Evolutionary conservation across 2,888 invertebrate species (phyloP), one percentile per base, ranked within the genome.

Genomic region (Pachymerium ferrugineum): DNA sequence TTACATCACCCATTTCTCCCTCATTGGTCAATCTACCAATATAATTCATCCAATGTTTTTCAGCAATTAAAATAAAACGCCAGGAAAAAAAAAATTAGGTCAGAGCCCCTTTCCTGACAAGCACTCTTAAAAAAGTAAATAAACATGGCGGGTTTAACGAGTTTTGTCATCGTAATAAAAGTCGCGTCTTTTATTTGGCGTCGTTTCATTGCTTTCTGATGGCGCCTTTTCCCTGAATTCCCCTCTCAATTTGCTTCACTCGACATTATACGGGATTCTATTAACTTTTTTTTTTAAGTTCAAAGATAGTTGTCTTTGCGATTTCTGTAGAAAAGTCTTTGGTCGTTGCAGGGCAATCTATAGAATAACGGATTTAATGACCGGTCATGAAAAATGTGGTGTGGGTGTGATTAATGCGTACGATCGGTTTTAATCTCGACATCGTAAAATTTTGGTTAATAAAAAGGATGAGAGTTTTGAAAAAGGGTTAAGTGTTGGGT

Each of bases 71-170:
- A n/a, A n/a, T n/a, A n/a, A n/a, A n/a, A n/a, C n/a, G n/a, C n/a
- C n/a, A n/a, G n/a, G n/a, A n/a, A n/a, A n/a, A n/a, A n/a, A n/a
- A n/a, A n/a, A n/a, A n/a, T n/a, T n/a, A n/a, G n/a, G n/a, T n/a
- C n/a, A n/a, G n/a, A n/a, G n/a, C n/a, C n/a, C n/a, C n/a, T n/a
- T n/a, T n/a, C n/a, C n/a, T n/a, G n/a, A n/a, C n/a, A n/a, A n/a
- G n/a, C n/a, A n/a, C n/a, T n/a, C n/a, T n/a, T n/a, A n/a, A 28
- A 28, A 62, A 62, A 62, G 62, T 19, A 62, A 62, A 62, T 62
- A 62, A 62, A 62, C 12, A 62, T 62, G 62, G 62, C 62, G 54
- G 62, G 3, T 62, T 62, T 62, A 62, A 62, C 28, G 62, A 62
- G 62, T 62, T 62, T 62, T 62, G 62, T 62, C 62, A 12, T 25